These are phyloP conservation scores for Enteromius afrohamiltoni DNA, from an alignment of 2,797 vertebrate species.

Conservation along the genomic window DNA sequence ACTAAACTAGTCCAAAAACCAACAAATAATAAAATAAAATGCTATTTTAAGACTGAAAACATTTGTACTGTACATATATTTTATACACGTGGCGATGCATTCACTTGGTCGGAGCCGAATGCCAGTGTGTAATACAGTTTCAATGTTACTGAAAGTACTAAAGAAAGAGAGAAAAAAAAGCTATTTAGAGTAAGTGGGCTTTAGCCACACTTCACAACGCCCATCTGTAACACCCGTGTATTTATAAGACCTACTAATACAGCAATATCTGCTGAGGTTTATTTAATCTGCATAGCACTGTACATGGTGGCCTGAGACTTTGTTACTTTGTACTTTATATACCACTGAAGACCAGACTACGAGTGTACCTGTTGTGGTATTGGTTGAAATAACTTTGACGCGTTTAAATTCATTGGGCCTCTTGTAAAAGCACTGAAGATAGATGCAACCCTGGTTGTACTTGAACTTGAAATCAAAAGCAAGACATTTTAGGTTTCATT, in stretches of 20 bases:
- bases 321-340: slow-evolving; percentile 53
- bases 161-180: slow-evolving; percentile 69
- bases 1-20: slow-evolving; percentile 68
- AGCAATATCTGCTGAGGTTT: slow-evolving; percentile 41
- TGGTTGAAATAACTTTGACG: slow-evolving; percentile 26
- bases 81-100: slow-evolving; percentile 77
- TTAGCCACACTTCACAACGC: slow-evolving; percentile 66
- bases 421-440: slow-evolving; percentile 21
- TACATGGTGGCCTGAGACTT: slow-evolving; percentile 49
- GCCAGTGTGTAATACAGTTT: slow-evolving; percentile 68
- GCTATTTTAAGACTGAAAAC: slow-evolving; percentile 81
- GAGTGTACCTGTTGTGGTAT: slow-evolving; percentile 19
- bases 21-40: slow-evolving; percentile 62
- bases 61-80: slow-evolving; percentile 73
- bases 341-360: slow-evolving; percentile 42
- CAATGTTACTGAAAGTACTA: slow-evolving; percentile 72
- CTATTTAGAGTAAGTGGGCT: slow-evolving; percentile 69
- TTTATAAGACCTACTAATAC: slow-evolving; percentile 58
- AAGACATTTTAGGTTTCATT: slow-evolving; percentile 15
- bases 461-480: slow-evolving; percentile 7
- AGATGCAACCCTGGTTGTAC: slow-evolving; percentile 28
- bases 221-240: slow-evolving; percentile 69
- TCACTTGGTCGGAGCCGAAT: slow-evolving; percentile 69
- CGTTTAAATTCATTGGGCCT: slow-evolving; percentile 15
- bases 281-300: slow-evolving; percentile 55